A percentile compares a stretch with the other conserved stretches of the same genome.
Conservation (phyloP, 1,140 invertebrate genomes). For the Diplogasteroides magnus region DNA sequence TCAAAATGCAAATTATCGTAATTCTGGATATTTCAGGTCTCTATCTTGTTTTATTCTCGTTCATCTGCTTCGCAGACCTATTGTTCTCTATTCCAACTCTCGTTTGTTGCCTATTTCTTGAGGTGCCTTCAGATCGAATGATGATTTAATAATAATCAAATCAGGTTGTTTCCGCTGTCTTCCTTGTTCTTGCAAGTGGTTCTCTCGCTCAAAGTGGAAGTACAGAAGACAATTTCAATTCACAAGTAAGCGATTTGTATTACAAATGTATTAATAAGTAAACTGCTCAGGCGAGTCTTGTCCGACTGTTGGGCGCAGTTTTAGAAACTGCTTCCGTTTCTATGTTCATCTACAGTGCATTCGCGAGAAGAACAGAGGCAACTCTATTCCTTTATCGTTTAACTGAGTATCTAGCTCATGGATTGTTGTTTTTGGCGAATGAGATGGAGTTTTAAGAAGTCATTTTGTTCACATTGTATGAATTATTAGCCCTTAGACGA, state of each 20-base stretch:
- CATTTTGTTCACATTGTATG: too few relatives aligned
- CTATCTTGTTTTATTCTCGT: constrained; percentile 7
- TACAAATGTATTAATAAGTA: too few relatives aligned
- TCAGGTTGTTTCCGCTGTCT: constrained; percentile 1
- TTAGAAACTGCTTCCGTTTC: not conserved
- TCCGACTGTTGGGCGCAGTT: not conserved
- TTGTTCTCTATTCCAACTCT: constrained; percentile 11
- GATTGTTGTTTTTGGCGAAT: not conserved
- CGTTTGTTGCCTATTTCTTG: constrained; percentile 5
- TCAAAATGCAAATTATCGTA: not conserved
- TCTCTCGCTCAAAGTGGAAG: constrained; percentile 2
- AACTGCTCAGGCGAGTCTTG: not conserved
- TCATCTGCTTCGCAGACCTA: constrained; percentile 17
- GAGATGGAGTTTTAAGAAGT: not conserved
- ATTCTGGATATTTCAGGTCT: not conserved
- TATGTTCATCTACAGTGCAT: not conserved
- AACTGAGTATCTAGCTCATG: not conserved
- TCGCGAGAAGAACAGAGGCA: not conserved
- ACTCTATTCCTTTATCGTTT: not conserved
- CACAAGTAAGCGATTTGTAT: too few relatives aligned
- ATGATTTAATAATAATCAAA: too few relatives aligned
- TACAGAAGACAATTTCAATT: not conserved
- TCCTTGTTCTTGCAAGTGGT: constrained; percentile 1
- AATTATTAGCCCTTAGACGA: too few relatives aligned
- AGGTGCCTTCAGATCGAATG: too few relatives aligned